Percentiles rank a stretch among this genome's conserved stretches.
Conservation (phyloP, 2,797 vertebrate species). For the Peromyscus melanophrys region DNA sequence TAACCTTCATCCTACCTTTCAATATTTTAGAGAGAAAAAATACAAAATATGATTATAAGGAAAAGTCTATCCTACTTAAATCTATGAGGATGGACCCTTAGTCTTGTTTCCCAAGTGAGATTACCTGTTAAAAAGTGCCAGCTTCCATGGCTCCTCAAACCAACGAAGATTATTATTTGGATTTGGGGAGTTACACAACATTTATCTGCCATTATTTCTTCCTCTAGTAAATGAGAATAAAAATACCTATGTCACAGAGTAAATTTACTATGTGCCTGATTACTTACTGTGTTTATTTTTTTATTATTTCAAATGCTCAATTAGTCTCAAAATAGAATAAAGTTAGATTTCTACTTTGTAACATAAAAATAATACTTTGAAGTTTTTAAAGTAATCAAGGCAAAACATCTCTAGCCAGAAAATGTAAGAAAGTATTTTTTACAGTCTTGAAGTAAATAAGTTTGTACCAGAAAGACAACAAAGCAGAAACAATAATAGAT, state of each 20-base stretch:
- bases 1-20: background rate
- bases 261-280: background rate
- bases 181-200: background rate
- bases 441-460: background rate
- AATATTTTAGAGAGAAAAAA: constrained; percentile 58
- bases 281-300: constrained; percentile 11
- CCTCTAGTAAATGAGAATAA: constrained; percentile 20
- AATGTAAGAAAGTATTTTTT: constrained; percentile 44
- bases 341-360: constrained; percentile 49
- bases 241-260: background rate
- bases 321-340: constrained; percentile 49
- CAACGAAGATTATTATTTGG: background rate
- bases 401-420: constrained; percentile 4
- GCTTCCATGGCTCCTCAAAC: background rate
- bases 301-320: background rate
- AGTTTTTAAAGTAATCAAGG: constrained; percentile 36
- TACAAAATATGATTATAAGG: constrained; percentile 17
- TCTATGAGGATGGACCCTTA: background rate
- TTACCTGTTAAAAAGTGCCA: background rate
- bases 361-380: background rate
- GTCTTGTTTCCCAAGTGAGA: background rate
- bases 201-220: background rate
- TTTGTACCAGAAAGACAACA: background rate
- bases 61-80: constrained; percentile 15
- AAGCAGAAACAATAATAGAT: constrained; percentile 64